Base-by-base conservation (phyloP, 2,113 vertebrate genomes). In the Vicugna pacos region DNA sequence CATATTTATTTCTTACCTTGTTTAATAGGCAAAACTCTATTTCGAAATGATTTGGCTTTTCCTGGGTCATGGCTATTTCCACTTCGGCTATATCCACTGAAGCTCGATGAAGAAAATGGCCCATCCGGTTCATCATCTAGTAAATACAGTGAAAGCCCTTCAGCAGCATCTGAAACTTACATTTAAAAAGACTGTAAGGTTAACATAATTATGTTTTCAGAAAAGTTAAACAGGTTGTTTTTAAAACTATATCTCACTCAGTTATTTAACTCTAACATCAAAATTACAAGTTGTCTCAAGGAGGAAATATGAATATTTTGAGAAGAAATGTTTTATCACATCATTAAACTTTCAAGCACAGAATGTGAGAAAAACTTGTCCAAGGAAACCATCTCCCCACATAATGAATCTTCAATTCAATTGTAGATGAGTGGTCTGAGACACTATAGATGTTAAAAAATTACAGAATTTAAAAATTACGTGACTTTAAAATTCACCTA, bases 101-200 rank as follows among this genome's bases (percentile, higher is more conserved):
- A 99, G 97, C 98, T 98, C 1, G 99, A 99, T 3, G 99, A 98
- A 64, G 99, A 99, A 58, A 99, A 98, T 73, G 99, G 99, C 28
- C 99, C 99, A 86, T 99, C 98, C 65, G 97, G 77, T 85, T 99
- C 98, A 97, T 99, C 99, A 95, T 99, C 99, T 75, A 98, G 97
- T 96, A 98, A 98, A 96, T 98, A 99, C 60, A 96, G 96, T 92
- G 97, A 98, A 96, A 98, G 98, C 91, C 99, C 99, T 97, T 99
- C 99, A 86, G 98, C 98, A 97, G 98, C 98, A 97, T 99, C 99
- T 98, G 99, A 99, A 98, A 99, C 99, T 99, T 97, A 83, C 0
- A 72, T 96, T 96, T 95, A 65, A 88, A 88, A 93, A 96, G 42
- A 84, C 8, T 85, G 5, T 65, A 56, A 81, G 82, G 65, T 93